A percentile compares a stretch with the other conserved stretches of the same genome.
These are phyloP conservation scores for Amblyopsis rosae DNA, from an alignment of 2,113 vertebrate species.

Conservation along the genomic window DNA sequence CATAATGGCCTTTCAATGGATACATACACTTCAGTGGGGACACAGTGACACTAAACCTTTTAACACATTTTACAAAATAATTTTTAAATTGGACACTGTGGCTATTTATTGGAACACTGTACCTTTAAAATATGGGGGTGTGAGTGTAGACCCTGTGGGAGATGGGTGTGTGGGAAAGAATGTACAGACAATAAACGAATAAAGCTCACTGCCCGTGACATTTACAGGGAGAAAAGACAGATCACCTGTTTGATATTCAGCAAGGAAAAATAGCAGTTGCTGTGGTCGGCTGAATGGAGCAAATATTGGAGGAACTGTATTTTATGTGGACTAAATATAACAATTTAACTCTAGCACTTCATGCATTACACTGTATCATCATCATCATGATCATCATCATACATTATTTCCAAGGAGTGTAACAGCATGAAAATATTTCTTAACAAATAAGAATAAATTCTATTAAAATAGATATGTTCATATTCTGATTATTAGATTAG, in stretches of 20 bases:
- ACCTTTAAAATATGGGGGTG: slow-evolving; percentile 57
- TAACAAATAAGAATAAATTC: neutral
- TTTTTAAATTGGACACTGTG: slow-evolving; percentile 33
- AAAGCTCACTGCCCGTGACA: slow-evolving; percentile 8
- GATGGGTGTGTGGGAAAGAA: slow-evolving; percentile 33
- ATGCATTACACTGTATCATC: no score
- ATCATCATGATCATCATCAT: no score
- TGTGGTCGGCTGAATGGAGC: neutral
- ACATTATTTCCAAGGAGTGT: no score
- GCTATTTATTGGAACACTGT: slow-evolving; percentile 37
- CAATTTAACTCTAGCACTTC: no score
- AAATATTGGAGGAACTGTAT: neutral
- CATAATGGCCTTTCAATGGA: no score
- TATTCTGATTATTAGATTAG: slow-evolving; percentile 6
- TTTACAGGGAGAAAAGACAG: neutral
- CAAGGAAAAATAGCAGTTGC: neutral
- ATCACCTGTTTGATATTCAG: neutral
- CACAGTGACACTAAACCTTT: neutral
- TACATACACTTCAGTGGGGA: neutral
- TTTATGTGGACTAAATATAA: no score
- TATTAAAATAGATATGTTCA: neutral
- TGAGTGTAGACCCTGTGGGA: slow-evolving; percentile 48
- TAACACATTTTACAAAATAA: neutral
- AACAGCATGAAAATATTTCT: no score
- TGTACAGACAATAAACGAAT: slow-evolving; percentile 20